Evolutionary conservation across 2,113 vertebrate genomes (phyloP).

Genomic region (Pelecanoides urinatrix): DNA sequence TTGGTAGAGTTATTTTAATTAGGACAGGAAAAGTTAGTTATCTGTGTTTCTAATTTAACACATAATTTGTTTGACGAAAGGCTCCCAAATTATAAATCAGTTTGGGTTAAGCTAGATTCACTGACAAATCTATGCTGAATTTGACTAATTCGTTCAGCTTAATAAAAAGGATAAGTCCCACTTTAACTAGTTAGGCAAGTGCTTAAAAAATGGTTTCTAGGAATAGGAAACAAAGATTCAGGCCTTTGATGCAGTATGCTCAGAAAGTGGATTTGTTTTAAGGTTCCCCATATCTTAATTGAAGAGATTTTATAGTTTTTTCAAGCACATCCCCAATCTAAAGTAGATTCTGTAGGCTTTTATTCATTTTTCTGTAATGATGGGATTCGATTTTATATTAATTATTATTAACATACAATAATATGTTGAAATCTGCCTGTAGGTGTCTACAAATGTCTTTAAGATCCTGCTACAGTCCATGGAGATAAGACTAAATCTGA

Average conservation of each 20-base stretch:
- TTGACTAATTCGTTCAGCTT: background rate
- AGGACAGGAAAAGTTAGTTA: background rate
- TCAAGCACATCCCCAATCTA: background rate
- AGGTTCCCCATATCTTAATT: accelerated
- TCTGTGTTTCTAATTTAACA: background rate
- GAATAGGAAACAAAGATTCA: background rate
- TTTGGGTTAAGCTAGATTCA: background rate
- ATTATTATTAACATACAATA: background rate
- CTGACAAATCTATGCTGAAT: background rate
- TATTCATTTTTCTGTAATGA: background rate
- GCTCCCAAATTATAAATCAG: background rate
- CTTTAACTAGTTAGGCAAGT: background rate
- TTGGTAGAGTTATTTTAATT: background rate
- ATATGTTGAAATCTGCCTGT: background rate
- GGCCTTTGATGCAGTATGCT: background rate
- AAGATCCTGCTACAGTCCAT: background rate
- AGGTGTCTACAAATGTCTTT: background rate
- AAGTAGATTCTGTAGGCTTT: background rate
- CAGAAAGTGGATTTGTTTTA: background rate
- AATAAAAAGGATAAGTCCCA: background rate
- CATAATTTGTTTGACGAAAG: background rate
- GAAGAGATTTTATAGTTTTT: background rate
- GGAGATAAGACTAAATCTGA: background rate
- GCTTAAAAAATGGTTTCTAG: background rate
- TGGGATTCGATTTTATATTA: background rate